A percentile compares a stretch with the other conserved stretches of the same genome.
These are phyloP conservation scores for Brachyhypopomus occidentalis DNA, from an alignment of 2,113 vertebrate genomes.

Conservation along the genomic window DNA sequence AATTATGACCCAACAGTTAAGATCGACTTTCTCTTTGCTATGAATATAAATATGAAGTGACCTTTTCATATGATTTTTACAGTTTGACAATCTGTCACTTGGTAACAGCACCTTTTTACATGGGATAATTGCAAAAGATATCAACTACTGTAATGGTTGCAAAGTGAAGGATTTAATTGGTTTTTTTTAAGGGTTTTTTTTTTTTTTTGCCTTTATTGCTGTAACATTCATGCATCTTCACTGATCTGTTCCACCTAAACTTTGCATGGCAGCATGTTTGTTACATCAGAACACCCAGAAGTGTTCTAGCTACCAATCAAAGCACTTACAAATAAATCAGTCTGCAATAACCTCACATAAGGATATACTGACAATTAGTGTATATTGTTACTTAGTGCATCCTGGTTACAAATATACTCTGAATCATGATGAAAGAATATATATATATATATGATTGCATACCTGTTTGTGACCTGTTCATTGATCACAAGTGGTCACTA, in stretches of 20 bases:
- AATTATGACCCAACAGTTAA: background rate
- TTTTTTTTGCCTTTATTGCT: slow-evolving; percentile 9
- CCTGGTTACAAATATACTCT: background rate
- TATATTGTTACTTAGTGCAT: background rate
- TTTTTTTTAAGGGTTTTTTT: background rate
- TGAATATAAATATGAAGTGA: slow-evolving; percentile 27
- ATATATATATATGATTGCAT: background rate
- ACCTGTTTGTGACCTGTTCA: no score
- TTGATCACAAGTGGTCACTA: background rate
- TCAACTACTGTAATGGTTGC: background rate
- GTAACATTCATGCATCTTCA: background rate
- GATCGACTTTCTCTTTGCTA: background rate
- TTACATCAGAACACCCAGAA: background rate
- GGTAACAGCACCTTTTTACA: background rate
- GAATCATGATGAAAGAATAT: background rate
- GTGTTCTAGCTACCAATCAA: background rate
- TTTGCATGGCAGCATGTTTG: background rate
- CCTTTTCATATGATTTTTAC: slow-evolving; percentile 20
- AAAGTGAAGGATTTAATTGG: background rate
- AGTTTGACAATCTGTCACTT: background rate
- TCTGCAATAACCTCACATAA: no score
- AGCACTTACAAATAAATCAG: background rate
- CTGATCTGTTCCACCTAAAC: background rate
- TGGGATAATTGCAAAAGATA: background rate
- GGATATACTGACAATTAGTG: no score